Evolutionary conservation across 1,140 invertebrate genomes (phyloP).

Genomic region (Drosophila insularis): DNA sequence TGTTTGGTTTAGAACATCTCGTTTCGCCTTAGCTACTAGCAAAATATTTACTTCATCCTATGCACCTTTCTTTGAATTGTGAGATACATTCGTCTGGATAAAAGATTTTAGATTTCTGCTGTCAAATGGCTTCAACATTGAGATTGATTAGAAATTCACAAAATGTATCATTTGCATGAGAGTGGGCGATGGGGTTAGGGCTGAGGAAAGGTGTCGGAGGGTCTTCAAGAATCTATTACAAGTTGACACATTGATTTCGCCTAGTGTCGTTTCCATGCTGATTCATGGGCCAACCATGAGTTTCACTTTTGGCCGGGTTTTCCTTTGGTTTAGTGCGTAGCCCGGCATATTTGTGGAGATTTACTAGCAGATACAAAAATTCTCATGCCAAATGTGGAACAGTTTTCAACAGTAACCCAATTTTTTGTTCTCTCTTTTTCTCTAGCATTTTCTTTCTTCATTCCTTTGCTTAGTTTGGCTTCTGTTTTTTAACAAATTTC

Average conservation of each 20-base stretch:
- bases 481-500: constrained; percentile 68
- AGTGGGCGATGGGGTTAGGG: background rate
- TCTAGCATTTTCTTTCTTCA: background rate
- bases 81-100: too few species aligned
- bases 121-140: background rate
- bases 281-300: constrained; percentile 46
- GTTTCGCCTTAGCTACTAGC: too few species aligned
- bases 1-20: too few species aligned
- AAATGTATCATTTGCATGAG: background rate
- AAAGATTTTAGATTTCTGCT: too few species aligned
- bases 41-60: too few species aligned
- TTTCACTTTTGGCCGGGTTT: constrained; percentile 25
- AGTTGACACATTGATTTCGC: constrained; percentile 4
- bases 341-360: constrained; percentile 63
- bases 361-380: constrained; percentile 40
- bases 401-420: constrained; percentile 67
- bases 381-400: constrained; percentile 36
- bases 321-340: constrained; percentile 41
- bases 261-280: constrained; percentile 23
- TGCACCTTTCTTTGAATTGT: too few species aligned
- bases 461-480: background rate
- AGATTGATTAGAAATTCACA: background rate
- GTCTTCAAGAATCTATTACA: background rate
- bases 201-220: too few species aligned
- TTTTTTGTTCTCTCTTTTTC: constrained; percentile 43